Evolutionary conservation across 2,888 invertebrate genomes (phyloP).

Genomic region (Drosophila multiciliata): DNA sequence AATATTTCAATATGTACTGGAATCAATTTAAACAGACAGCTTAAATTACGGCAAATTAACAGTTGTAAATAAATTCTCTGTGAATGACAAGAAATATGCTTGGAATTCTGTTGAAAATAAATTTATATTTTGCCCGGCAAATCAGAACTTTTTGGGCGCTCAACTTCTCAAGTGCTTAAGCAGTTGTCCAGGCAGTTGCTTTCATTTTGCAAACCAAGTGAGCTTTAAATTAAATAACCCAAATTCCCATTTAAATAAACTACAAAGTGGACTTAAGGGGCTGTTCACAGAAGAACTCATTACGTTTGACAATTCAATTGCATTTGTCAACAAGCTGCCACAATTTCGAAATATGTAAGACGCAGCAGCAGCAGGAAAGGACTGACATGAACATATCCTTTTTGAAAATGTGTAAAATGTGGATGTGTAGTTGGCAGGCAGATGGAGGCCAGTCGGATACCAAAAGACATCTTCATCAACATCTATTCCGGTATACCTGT

Average conservation of each 20-base stretch:
- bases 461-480: not conserved
- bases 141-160: not conserved
- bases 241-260: conserved; percentile 29
- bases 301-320: conserved; percentile 57
- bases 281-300: conserved; percentile 62
- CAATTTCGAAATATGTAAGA: conserved; percentile 2
- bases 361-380: not conserved
- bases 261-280: conserved; percentile 46
- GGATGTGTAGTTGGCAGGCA: too few species aligned
- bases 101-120: not conserved
- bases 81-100: not conserved
- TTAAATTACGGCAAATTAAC: conserved; percentile 22
- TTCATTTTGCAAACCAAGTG: conserved; percentile 6
- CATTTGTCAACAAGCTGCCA: conserved; percentile 28
- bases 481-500: not conserved
- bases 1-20: conserved; percentile 38
- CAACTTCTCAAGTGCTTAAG: not conserved
- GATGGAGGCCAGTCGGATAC: not conserved
- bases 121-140: not conserved
- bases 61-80: not conserved
- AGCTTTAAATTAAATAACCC: conserved; percentile 11
- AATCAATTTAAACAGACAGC: conserved; percentile 22
- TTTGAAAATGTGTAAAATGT: not conserved
- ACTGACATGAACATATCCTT: conserved; percentile 23
- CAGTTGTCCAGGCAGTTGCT: not conserved